Evolutionary conservation across 2,888 invertebrate species (phyloP).

Genomic region (Chrysolina oricalcia): DNA sequence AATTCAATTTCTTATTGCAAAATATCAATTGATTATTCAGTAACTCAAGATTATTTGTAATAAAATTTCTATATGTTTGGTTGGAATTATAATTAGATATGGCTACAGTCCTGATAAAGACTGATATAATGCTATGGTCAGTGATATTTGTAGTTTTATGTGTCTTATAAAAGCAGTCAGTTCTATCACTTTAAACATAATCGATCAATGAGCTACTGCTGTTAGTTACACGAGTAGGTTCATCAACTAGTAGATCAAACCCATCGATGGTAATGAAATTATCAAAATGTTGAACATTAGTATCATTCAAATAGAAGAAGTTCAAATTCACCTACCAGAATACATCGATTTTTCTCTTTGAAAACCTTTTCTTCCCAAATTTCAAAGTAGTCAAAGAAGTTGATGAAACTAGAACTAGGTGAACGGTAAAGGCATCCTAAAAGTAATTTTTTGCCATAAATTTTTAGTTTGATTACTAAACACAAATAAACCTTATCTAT

Average conservation of each 20-base stretch:
- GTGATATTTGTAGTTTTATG: not conserved
- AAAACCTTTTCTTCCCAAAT: not conserved
- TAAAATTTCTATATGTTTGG: conserved; percentile 7
- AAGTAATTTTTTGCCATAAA: not conserved
- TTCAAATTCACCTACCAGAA: not conserved
- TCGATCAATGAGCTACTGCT: not conserved
- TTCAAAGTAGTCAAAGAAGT: not conserved
- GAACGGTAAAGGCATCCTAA: not conserved
- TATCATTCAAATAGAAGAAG: not conserved
- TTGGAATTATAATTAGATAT: not conserved
- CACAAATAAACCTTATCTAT: not conserved
- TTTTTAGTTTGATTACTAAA: not conserved
- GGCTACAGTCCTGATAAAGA: not conserved
- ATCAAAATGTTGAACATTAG: not conserved
- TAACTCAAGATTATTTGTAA: conserved; percentile 16
- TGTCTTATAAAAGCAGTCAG: not conserved
- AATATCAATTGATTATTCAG: conserved; percentile 1
- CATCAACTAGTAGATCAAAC: not conserved
- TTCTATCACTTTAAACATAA: not conserved
- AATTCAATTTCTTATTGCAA: not conserved
- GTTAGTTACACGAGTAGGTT: not conserved
- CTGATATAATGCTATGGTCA: conserved; percentile 14
- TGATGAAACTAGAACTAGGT: not conserved
- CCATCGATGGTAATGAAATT: not conserved
- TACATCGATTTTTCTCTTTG: not conserved